Percentiles rank a stretch among this genome's conserved stretches.
phyloP scores from a whole-genome alignment of 1,140 invertebrate genomes.

The Fopius arisanus region DNA sequence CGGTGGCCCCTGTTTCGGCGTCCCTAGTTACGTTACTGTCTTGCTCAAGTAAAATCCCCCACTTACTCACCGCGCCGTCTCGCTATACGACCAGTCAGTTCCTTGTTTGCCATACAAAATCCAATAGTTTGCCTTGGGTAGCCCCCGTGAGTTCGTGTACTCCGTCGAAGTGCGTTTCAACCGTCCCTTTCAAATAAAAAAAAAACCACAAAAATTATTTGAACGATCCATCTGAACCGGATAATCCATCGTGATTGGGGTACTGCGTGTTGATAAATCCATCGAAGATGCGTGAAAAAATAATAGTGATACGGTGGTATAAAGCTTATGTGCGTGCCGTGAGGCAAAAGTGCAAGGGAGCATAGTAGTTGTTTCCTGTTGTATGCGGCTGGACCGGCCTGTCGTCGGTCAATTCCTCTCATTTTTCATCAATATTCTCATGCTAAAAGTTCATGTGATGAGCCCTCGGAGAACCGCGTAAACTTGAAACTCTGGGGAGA shows the following conservation, averaged over 20 bases:
- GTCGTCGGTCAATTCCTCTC: constrained; percentile 40
- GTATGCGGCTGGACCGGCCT: constrained; percentile 46
- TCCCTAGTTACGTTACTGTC: constrained; percentile 44
- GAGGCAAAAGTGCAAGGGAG: constrained; percentile 38
- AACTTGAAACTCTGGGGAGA: not conserved
- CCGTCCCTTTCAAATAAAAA: not conserved
- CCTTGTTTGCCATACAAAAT: constrained; percentile 67
- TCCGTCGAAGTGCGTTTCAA: constrained; percentile 42
- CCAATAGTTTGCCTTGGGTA: constrained; percentile 64
- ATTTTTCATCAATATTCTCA: not conserved
- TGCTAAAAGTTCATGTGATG: not conserved
- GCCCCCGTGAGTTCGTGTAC: constrained; percentile 53
- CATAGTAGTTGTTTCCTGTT: constrained; percentile 45
- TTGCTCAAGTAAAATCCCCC: constrained; percentile 45
- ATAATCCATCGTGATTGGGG: no score
- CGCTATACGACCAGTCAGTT: constrained; percentile 62
- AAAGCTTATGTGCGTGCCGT: constrained; percentile 26
- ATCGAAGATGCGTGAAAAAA: constrained; percentile 15
- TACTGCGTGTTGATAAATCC: not conserved
- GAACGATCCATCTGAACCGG: not conserved
- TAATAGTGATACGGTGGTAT: constrained; percentile 4
- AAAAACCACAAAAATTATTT: not conserved
- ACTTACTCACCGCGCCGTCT: constrained; percentile 44
- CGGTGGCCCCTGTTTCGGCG: constrained; percentile 27
- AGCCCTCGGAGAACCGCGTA: not conserved